phyloP scores from a whole-genome alignment of 1,140 invertebrate genomes.

The Drosophila ananassae region DNA sequence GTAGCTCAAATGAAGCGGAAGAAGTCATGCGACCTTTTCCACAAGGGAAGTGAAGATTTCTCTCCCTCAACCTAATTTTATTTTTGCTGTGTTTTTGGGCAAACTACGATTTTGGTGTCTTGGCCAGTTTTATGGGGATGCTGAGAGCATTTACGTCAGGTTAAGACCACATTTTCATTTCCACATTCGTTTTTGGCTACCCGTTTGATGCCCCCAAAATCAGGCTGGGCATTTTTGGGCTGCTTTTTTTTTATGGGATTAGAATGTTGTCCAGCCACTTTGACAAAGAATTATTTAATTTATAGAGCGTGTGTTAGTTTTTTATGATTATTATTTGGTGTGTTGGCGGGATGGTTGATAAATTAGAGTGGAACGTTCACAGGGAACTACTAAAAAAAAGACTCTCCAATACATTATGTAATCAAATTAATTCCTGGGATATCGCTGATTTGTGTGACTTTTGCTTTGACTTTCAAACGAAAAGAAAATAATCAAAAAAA shows the following conservation, averaged over 20 bases:
- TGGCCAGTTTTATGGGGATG: conserved; percentile 34
- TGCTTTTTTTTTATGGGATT: conserved; percentile 70
- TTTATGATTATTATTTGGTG: conserved; percentile 44
- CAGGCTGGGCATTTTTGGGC: conserved; percentile 37
- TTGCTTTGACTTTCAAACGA: conserved; percentile 3
- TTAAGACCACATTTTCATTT: conserved; percentile 48
- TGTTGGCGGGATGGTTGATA: conserved; percentile 59
- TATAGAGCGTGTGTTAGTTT: conserved; percentile 63
- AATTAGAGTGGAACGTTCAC: conserved; percentile 50
- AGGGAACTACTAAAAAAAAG: conserved; percentile 14
- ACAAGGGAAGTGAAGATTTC: conserved; percentile 12
- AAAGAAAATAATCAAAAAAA: conserved; percentile 3
- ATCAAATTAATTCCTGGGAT: conserved; percentile 29
- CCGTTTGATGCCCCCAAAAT: conserved; percentile 11
- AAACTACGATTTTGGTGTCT: conserved; percentile 16
- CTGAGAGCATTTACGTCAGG: conserved; percentile 29
- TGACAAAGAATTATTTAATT: conserved; percentile 66
- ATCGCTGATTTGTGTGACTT: conserved; percentile 10
- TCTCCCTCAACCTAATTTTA: conserved; percentile 2
- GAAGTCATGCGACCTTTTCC: conserved; percentile 30
- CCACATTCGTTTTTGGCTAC: conserved; percentile 53
- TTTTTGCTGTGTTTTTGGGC: not conserved
- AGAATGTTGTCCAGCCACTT: conserved; percentile 79
- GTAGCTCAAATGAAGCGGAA: conserved; percentile 40
- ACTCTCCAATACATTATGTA: conserved; percentile 49